These are phyloP conservation scores for Cydia splendana DNA, from an alignment of 1,140 invertebrate species.

Conservation along the genomic window DNA sequence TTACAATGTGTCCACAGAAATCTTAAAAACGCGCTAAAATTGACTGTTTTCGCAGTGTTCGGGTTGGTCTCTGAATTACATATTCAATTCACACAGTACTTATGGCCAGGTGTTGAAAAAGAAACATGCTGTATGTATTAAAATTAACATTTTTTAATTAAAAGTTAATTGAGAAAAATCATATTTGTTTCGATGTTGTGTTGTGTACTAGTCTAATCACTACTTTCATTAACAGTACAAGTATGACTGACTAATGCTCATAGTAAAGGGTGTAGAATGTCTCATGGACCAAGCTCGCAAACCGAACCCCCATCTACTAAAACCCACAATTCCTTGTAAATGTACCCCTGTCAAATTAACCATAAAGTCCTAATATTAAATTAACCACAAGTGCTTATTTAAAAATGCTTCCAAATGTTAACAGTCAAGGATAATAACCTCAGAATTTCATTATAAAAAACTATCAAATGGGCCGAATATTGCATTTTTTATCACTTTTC, in stretches of 20 bases:
- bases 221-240: conserved; percentile 14
- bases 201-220: conserved; percentile 10
- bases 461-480: conserved; percentile 59
- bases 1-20: no score
- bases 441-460: conserved; percentile 59
- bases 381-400: neutral
- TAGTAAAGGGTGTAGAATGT: conserved; percentile 12
- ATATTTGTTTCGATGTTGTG: conserved; percentile 3
- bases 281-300: neutral
- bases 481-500: conserved; percentile 54
- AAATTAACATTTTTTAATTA: neutral
- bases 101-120: neutral
- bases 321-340: conserved; percentile 33
- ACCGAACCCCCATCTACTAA: conserved; percentile 34
- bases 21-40: no score
- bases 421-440: conserved; percentile 52
- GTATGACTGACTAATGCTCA: conserved; percentile 1
- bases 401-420: conserved; percentile 55
- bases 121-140: neutral
- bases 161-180: neutral
- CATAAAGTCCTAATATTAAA: neutral
- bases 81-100: no score
- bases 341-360: neutral
- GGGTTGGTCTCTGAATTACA: no score
- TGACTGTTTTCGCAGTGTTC: no score